Base-by-base conservation (phyloP, 2,797 vertebrate genomes). In the Artibeus jamaicensis region DNA sequence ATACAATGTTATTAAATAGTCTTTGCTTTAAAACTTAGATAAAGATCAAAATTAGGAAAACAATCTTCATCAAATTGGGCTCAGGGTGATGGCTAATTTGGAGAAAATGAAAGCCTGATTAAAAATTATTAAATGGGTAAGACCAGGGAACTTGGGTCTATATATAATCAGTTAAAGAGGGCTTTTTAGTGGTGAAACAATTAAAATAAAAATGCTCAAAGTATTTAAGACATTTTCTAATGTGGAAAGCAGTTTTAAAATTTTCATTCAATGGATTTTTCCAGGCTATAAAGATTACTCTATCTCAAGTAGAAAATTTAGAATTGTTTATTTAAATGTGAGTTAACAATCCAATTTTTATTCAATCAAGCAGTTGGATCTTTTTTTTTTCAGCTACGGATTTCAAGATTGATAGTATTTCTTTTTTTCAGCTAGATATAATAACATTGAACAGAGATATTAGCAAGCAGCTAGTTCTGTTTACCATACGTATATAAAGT, bases 291-390 rank as follows among this genome's bases (percentile, higher is more conserved):
- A 92, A 22, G 39, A 91, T 88, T 93, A 77, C 2, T 50, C 11
- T 73, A 55, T 65, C 53, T 96, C 71, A 95, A 93, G 70, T 82
- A 83, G 67, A 55, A 95, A 96, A 96, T 95, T 91, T 93, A 89
- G 22, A 96, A 74, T 82, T 93, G 21, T 96, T 96, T 92, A 85
- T 87, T 94, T 96, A 93, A 93, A 83, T 93, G 59, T 89, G 50
- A 92, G 86, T 67, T 96, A 96, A 93, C 62, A 96, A 68, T 93
- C 37, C 48, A 94, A 57, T 94, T 95, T 97, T 95, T 95, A 93
- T 86, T 92, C 86, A 96, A 16, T 88, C 87, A 95, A 83, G 55
- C 68, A 96, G 89, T 95, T 83, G 94, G 42, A 39, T 93, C n/a
- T 94, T 89, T 95, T 89, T 95, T 89, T 65, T 59, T 12, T 6